Evolutionary conservation across 2,797 vertebrate species (phyloP), one percentile per base, ranked within the genome.

Genomic region (Avahi laniger): DNA sequence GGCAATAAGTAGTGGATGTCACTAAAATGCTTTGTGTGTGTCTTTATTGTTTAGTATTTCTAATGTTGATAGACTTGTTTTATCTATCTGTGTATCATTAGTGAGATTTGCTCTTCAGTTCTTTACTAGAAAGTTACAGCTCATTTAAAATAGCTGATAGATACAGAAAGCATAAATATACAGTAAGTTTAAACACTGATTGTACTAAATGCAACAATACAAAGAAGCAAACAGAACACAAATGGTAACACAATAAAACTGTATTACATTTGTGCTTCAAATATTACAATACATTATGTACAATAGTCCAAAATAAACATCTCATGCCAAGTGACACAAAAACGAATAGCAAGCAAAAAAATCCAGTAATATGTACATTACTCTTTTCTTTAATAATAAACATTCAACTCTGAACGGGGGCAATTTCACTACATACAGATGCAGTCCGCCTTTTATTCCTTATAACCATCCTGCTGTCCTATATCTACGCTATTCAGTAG

Each of bases 181-280:
- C 98, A 98, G 97, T 96, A 98, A 98, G 98, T 98, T 98, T 98
- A 97, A 98, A 99, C 99, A 99, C 98, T 98, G 99, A 99, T 99
- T 99, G 99, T 99, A 99, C 99, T 98, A 99, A 99, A 99, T 99
- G 99, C 98, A 98, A 99, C 99, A 98, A 98, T 99, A 99, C 98
- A 98, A 99, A 98, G 98, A 98, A 98, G 98, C 98, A 98, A 98
- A 98, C 98, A 89, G 98, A 98, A 99, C 98, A 99, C 99, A 98
- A 99, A 98, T 98, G 97, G 98, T 99, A 99, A 99, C 99, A 99
- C 99, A 99, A 99, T 99, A 99, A 99, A 99, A 99, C 99, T 99
- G 99, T 99, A 99, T 99, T 99, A 99, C 99, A 99, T 99, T 99
- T 99, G 99, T 99, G 99, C 99, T 99, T 99, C 99, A 99, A 99